A percentile compares a stretch with the other conserved stretches of the same genome.
Conservation (phyloP, 2,113 vertebrate species). For the Sylvicapra grimmia region DNA sequence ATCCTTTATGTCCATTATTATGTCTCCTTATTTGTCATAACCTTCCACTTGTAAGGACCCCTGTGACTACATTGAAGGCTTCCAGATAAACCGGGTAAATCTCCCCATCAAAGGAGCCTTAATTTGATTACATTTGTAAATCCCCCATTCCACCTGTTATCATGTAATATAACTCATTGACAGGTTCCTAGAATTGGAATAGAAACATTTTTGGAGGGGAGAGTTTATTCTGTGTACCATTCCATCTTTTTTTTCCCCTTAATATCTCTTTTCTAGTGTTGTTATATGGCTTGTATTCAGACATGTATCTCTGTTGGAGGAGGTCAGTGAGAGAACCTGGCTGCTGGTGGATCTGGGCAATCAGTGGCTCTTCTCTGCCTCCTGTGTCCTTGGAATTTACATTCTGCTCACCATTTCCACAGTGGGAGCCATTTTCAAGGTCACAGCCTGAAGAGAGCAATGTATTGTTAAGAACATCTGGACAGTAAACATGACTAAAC, state of each 20-base stretch:
- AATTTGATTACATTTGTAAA: not conserved
- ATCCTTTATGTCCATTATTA: not conserved
- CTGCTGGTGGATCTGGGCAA: not conserved
- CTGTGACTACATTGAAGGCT: not conserved
- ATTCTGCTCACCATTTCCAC: not conserved
- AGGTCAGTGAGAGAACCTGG: not conserved
- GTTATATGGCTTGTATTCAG: not conserved
- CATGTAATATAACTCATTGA: not conserved
- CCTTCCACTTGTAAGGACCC: not conserved
- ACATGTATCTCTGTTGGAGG: not conserved
- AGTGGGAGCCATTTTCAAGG: not conserved
- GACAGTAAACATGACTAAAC: not conserved
- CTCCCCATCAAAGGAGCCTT: not conserved
- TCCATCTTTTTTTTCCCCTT: not conserved
- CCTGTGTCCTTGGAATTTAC: not conserved
- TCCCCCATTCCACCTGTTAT: no score
- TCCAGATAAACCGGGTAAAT: not conserved
- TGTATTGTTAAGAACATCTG: not conserved
- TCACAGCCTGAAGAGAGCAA: no score
- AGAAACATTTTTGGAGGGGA: not conserved
- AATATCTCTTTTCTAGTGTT: not conserved
- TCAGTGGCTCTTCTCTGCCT: not conserved
- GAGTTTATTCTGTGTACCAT: not conserved
- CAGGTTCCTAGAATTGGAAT: not conserved
- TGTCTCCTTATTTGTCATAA: not conserved